A percentile compares a stretch with the other conserved stretches of the same genome.
Conservation (phyloP, 2,888 invertebrate species). For the Panzeria rudis region DNA sequence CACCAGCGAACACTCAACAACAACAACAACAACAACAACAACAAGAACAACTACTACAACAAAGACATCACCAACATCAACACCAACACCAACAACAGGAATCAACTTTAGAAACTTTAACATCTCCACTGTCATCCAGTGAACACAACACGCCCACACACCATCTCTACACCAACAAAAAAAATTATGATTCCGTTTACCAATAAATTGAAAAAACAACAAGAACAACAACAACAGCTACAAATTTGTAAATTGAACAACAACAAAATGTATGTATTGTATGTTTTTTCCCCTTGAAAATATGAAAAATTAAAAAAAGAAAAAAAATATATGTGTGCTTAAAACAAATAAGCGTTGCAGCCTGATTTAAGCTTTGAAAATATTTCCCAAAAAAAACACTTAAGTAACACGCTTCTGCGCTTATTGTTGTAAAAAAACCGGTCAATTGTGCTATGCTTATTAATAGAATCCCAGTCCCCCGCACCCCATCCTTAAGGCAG, state of each 20-base stretch:
- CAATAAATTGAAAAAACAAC: constrained; percentile 75
- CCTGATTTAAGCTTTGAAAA: constrained; percentile 30
- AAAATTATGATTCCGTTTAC: constrained; percentile 83
- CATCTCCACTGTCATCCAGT: constrained; percentile 72
- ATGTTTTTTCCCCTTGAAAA: constrained; percentile 74
- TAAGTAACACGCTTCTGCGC: constrained; percentile 57
- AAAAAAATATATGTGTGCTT: constrained; percentile 58
- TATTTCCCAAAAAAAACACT: constrained; percentile 4
- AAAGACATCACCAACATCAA: constrained; percentile 69
- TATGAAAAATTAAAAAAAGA: constrained; percentile 1
- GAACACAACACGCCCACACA: constrained; percentile 77
- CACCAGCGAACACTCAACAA: constrained; percentile 74
- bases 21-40: constrained; percentile 71
- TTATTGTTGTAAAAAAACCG: constrained; percentile 72
- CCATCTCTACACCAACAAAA: constrained; percentile 75
- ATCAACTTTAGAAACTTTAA: constrained; percentile 70
- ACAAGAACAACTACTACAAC: constrained; percentile 68
- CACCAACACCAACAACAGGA: constrained; percentile 72
- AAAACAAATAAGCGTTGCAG: constrained; percentile 64
- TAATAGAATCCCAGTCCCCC: constrained; percentile 40
- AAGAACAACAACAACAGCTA: constrained; percentile 66
- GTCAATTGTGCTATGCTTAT: constrained; percentile 80
- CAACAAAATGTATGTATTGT: constrained; percentile 74
- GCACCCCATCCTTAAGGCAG: constrained; percentile 1
- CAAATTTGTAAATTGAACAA: constrained; percentile 69